Conservation (phyloP, 2,113 vertebrate species). For the Sciurus niger region DNA sequence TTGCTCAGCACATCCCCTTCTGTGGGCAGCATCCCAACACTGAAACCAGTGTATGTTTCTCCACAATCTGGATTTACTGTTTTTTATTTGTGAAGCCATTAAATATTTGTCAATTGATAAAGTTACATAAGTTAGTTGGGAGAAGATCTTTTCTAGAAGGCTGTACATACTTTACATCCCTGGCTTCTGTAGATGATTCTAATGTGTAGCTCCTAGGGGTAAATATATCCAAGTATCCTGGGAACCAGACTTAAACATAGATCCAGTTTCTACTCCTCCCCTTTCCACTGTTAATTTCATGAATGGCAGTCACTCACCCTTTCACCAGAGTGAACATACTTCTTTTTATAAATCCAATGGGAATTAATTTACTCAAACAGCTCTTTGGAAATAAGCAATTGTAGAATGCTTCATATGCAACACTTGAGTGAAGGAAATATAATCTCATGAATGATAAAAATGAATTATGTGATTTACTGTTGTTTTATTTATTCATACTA, state of each 20-base stretch:
- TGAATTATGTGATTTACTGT: not conserved
- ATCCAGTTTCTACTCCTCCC: constrained; percentile 7
- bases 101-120: constrained; percentile 38
- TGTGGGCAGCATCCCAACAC: not conserved
- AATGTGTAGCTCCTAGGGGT: not conserved
- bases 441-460: constrained; percentile 53
- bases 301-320: not conserved
- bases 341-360: constrained; percentile 21
- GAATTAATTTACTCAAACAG: constrained; percentile 30
- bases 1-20: not conserved
- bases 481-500: constrained; percentile 30
- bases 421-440: constrained; percentile 22
- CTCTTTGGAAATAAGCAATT: constrained; percentile 58
- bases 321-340: constrained; percentile 42
- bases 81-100: constrained; percentile 19
- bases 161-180: not conserved
- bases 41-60: not conserved
- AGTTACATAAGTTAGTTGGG: constrained; percentile 1
- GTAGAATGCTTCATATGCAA: not conserved
- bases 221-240: not conserved
- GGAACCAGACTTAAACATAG: not conserved
- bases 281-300: constrained; percentile 38
- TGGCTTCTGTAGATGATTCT: constrained; percentile 33
- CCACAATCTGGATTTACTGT: not conserved
- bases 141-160: not conserved